phyloP scores from a whole-genome alignment of 2,888 invertebrate species.

The Macaria liturata region DNA sequence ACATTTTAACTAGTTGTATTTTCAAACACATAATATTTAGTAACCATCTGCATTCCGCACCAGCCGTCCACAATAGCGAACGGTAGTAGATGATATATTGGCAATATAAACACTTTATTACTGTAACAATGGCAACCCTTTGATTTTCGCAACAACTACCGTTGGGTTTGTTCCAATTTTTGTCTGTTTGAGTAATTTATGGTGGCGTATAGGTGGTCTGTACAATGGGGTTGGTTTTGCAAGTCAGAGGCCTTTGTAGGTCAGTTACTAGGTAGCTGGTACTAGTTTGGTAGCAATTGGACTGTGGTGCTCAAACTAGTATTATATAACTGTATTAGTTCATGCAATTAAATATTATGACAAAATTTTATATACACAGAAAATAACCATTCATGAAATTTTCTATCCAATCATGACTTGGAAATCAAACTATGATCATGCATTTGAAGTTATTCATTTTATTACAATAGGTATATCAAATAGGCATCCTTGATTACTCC shows the following conservation, averaged over 20 bases:
- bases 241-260: slow-evolving; percentile 78
- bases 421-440: too few relatives aligned
- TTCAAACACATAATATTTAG: too few relatives aligned
- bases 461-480: too few relatives aligned
- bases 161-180: slow-evolving; percentile 68
- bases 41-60: slow-evolving; percentile 2
- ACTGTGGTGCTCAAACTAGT: slow-evolving; percentile 53
- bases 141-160: slow-evolving; percentile 67
- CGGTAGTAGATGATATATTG: slow-evolving; percentile 48
- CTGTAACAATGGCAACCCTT: slow-evolving; percentile 60
- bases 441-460: too few relatives aligned
- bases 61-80: slow-evolving; percentile 23
- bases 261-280: slow-evolving; percentile 60
- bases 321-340: background rate
- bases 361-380: too few relatives aligned
- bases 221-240: slow-evolving; percentile 61
- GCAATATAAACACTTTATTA: slow-evolving; percentile 42
- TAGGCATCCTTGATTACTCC: too few relatives aligned
- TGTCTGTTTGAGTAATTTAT: slow-evolving; percentile 66
- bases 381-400: too few relatives aligned
- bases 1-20: too few relatives aligned
- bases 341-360: too few relatives aligned
- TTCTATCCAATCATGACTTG: too few relatives aligned
- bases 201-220: slow-evolving; percentile 69
- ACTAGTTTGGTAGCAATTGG: slow-evolving; percentile 45